Conservation (phyloP, 1,140 invertebrate genomes). For the Cotesia glomerata region DNA sequence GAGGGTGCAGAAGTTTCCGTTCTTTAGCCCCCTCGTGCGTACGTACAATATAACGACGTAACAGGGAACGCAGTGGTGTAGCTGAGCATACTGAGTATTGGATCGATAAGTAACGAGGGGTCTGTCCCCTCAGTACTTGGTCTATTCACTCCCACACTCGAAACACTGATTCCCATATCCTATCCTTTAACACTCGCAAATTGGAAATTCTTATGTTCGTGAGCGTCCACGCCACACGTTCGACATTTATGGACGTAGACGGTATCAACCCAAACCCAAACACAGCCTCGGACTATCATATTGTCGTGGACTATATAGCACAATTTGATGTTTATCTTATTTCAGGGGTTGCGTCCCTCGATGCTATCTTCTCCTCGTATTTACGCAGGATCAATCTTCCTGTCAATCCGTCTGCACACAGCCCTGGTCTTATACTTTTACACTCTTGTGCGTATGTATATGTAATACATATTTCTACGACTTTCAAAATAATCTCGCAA, state of each 20-base stretch:
- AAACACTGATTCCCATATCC: too few species aligned
- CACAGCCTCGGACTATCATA: neutral
- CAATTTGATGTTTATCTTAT: too few species aligned
- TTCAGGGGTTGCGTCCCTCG: too few species aligned
- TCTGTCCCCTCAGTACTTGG: constrained; percentile 4
- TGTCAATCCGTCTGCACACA: too few species aligned
- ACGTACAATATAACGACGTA: neutral
- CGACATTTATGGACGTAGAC: neutral
- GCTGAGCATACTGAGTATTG: neutral
- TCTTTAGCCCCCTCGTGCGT: constrained; percentile 3
- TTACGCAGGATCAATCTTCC: too few species aligned
- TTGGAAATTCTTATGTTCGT: constrained; percentile 44
- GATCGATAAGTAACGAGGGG: constrained; percentile 31
- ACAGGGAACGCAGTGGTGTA: neutral
- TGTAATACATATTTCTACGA: too few species aligned
- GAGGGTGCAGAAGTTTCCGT: constrained; percentile 10
- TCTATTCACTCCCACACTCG: neutral
- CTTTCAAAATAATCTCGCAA: too few species aligned
- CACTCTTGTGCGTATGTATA: too few species aligned
- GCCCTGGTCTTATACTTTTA: too few species aligned
- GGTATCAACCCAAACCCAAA: too few species aligned
- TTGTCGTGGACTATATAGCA: too few species aligned
- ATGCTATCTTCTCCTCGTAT: too few species aligned
- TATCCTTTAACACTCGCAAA: constrained; percentile 27
- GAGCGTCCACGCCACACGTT: neutral